Base-by-base conservation (phyloP, 2,113 vertebrate species). In the Parotia lawesii region DNA sequence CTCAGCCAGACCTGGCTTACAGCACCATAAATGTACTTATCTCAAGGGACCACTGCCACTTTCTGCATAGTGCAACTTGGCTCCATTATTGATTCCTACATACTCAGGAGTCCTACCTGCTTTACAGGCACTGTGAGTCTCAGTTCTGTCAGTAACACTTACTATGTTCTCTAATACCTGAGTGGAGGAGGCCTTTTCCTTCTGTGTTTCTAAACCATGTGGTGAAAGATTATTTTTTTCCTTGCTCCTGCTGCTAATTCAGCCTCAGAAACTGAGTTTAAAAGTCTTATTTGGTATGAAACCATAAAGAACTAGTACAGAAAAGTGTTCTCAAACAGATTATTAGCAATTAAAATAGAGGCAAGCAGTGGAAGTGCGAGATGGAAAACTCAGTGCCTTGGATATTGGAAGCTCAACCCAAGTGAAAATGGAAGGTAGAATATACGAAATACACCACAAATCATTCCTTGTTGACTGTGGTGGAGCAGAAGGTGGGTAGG, bases 391-490 rank as follows among this genome's bases (percentile, higher is more conserved):
- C 37, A 37, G 42, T 17, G 56, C 28, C 40, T 71, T 56, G 42
- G 65, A 51, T 53, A 40, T 4, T 15, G 53, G 47, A 84, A 89
- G 57, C 9, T 86, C 56, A 76, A 56, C 4, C 28, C 51, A 67
- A 74, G 28, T 37, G 23, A 74, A 84, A 90, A 84, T 6, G 8
- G 48, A 85, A 58, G 37, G 14, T 12, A 74, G 37, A 31, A 74
- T 35, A 37, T 13, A 75, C 0, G 0, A 84, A 78, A 75, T 31
- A 37, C 11, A 67, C 8, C 31, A 27, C 5, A 29, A 20, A 58
- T 71, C 57, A 72, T 45, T 65, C 48, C 17, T 61, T 71, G 40
- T 40, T 56, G 79, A 51, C 60, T 37, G 33, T 74, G 31, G n/a
- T 19, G 17, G 44, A 88, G 54, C 21, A 80, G 71, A 45, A 85